These are phyloP conservation scores for Austrofundulus limnaeus DNA, from an alignment of 2,113 vertebrate genomes.

Conservation along the genomic window DNA sequence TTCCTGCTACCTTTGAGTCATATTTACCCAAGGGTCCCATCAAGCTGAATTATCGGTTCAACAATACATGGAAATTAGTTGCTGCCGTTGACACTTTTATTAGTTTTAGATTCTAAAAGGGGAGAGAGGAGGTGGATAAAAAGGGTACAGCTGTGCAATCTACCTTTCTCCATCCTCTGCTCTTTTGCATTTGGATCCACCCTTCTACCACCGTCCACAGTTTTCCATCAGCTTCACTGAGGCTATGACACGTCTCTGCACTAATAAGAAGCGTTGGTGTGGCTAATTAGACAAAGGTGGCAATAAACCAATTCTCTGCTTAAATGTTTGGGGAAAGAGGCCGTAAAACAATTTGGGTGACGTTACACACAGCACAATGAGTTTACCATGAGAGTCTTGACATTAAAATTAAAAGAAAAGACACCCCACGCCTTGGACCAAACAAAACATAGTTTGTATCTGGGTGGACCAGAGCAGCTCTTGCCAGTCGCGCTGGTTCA, in stretches of 20 bases:
- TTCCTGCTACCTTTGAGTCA: too few relatives aligned
- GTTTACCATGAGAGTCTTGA: slow-evolving; percentile 18
- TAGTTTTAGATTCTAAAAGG: too few relatives aligned
- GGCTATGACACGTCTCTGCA: slow-evolving; percentile 2
- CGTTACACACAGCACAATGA: slow-evolving; percentile 25
- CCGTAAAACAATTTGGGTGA: slow-evolving; percentile 26
- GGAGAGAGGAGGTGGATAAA: too few relatives aligned
- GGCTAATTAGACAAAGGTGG: slow-evolving; percentile 41
- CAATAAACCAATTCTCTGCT: slow-evolving; percentile 20
- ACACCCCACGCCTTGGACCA: not conserved
- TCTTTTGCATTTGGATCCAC: not conserved
- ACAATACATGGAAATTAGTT: too few relatives aligned
- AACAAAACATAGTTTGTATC: not conserved
- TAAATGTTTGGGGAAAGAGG: slow-evolving; percentile 21
- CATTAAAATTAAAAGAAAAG: slow-evolving; percentile 13
- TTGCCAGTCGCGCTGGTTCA: slow-evolving; percentile 24
- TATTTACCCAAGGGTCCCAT: too few relatives aligned
- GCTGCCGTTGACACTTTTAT: too few relatives aligned
- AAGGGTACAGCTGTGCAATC: too few relatives aligned
- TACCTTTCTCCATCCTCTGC: not conserved
- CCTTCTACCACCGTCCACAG: not conserved
- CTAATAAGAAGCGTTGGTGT: slow-evolving; percentile 1
- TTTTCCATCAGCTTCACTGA: not conserved
- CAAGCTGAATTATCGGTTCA: too few relatives aligned
- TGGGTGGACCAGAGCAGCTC: slow-evolving; percentile 1